These are phyloP conservation scores for Xanthorhoe designata DNA, from an alignment of 2,888 invertebrate genomes.

Conservation along the genomic window DNA sequence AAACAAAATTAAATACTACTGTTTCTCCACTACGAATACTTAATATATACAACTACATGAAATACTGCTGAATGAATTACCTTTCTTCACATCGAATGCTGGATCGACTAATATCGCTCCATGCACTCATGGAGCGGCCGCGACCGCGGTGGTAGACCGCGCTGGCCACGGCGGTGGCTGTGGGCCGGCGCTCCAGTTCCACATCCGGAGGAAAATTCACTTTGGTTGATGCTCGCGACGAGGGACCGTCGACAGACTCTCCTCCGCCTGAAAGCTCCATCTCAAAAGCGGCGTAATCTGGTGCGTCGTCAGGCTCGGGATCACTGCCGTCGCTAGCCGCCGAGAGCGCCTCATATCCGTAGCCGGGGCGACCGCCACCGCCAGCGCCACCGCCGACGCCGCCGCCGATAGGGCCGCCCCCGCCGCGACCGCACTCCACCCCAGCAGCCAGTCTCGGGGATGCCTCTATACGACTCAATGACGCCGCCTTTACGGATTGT, in stretches of 20 bases:
- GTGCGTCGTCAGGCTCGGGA: slow-evolving; percentile 72
- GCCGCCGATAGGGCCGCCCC: slow-evolving; percentile 58
- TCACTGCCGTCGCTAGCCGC: slow-evolving; percentile 82
- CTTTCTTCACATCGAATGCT: slow-evolving; percentile 93
- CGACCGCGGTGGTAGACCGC: slow-evolving; percentile 82
- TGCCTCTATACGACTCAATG: slow-evolving; percentile 79
- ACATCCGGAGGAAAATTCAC: slow-evolving; percentile 88
- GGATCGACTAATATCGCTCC: slow-evolving; percentile 94
- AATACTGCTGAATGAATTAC: slow-evolving; percentile 67
- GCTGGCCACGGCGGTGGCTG: slow-evolving; percentile 72
- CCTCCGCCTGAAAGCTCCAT: slow-evolving; percentile 78
- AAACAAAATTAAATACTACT: slow-evolving; percentile 6
- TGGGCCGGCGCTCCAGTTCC: slow-evolving; percentile 79
- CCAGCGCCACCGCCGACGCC: slow-evolving; percentile 67
- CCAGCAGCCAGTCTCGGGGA: slow-evolving; percentile 73
- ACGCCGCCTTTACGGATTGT: slow-evolving; percentile 73
- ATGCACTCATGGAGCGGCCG: slow-evolving; percentile 93
- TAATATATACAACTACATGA: not conserved
- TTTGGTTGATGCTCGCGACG: slow-evolving; percentile 84
- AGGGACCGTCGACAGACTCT: slow-evolving; percentile 75
- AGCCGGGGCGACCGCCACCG: slow-evolving; percentile 79
- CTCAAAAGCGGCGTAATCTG: slow-evolving; percentile 76
- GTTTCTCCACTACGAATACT: not conserved
- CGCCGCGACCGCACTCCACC: slow-evolving; percentile 66
- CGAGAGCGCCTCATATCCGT: slow-evolving; percentile 82